phyloP scores from a whole-genome alignment of 1,140 invertebrate genomes.

The Eupristina koningsbergeri region DNA sequence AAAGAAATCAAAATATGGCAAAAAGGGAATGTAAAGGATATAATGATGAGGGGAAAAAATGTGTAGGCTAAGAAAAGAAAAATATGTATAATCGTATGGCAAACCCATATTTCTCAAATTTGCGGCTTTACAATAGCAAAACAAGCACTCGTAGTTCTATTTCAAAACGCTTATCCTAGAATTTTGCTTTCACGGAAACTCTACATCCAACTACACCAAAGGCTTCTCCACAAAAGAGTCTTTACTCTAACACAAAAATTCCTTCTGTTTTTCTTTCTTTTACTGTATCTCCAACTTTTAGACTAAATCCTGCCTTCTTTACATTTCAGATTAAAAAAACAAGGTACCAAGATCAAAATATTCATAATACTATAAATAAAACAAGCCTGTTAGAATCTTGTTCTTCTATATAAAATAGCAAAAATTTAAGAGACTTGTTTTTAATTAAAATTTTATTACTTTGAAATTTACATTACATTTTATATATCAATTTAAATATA shows the following conservation, averaged over 20 bases:
- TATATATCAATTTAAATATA: too few relatives aligned
- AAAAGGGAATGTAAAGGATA: neutral
- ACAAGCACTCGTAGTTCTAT: slow-evolving; percentile 7
- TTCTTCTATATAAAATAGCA: slow-evolving; percentile 57
- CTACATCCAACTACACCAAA: neutral
- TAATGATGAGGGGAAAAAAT: neutral
- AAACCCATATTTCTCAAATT: neutral
- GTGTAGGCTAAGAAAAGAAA: neutral
- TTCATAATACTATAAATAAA: slow-evolving; percentile 65
- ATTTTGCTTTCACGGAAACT: neutral
- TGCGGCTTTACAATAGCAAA: neutral
- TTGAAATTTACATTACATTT: too few relatives aligned
- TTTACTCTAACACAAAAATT: neutral
- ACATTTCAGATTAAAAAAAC: neutral
- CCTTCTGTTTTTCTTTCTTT: neutral
- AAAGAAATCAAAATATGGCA: too few relatives aligned
- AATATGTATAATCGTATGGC: neutral
- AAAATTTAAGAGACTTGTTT: slow-evolving; percentile 63
- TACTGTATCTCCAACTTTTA: neutral
- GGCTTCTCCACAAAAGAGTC: neutral
- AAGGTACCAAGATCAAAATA: slow-evolving; percentile 51
- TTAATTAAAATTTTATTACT: neutral
- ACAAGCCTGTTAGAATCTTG: neutral
- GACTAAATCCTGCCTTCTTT: neutral
- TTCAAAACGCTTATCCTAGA: neutral